Conservation (phyloP, 1,140 invertebrate species). For the Aphaenogaster ashmeadi region DNA sequence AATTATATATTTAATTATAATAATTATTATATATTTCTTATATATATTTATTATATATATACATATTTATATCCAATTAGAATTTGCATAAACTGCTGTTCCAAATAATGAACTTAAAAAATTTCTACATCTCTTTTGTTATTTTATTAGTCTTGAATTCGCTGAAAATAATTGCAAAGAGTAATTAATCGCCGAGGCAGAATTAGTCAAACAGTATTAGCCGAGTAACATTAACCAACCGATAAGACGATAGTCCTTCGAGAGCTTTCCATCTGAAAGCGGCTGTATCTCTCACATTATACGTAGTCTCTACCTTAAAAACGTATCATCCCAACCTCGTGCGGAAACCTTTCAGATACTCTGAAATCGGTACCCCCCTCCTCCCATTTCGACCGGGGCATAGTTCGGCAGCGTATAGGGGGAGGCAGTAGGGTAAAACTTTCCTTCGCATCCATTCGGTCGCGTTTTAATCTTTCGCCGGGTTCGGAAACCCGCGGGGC, state of each 20-base stretch:
- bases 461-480: constrained; percentile 84
- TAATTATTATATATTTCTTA: too few relatives aligned
- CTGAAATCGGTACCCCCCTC: constrained; percentile 69
- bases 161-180: neutral
- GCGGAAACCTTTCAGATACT: constrained; percentile 68
- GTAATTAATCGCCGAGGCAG: neutral
- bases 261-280: neutral
- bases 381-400: constrained; percentile 62
- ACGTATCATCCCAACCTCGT: constrained; percentile 35
- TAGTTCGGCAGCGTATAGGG: constrained; percentile 72
- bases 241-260: constrained; percentile 1
- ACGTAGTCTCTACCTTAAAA: constrained; percentile 37
- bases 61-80: neutral
- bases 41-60: neutral
- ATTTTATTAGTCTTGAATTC: constrained; percentile 4
- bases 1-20: neutral
- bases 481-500: constrained; percentile 82
- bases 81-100: neutral
- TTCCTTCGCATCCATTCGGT: constrained; percentile 80
- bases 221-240: neutral
- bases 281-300: constrained; percentile 10
- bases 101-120: neutral
- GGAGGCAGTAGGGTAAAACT: constrained; percentile 70
- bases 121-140: neutral
- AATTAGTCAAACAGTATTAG: neutral